Evolutionary conservation across 2,888 invertebrate genomes (phyloP), one percentile per base, ranked within the genome.

Genomic region (Lysandra coridon): DNA sequence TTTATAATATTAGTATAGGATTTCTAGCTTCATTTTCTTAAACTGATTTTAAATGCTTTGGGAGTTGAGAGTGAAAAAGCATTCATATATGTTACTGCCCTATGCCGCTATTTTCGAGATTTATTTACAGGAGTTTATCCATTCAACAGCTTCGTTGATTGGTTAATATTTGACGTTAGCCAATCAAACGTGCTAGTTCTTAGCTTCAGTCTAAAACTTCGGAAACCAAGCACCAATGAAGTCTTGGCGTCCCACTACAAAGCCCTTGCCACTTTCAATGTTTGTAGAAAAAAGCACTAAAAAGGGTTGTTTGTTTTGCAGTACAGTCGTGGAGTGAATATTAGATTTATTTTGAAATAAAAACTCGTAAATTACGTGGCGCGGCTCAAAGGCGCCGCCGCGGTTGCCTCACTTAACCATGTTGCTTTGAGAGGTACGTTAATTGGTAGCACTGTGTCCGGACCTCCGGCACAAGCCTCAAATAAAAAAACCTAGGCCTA

Each of bases 311-410:
- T 76, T 76, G 57, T 76, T 76, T 76, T 76, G 76, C 57, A 76
- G 78, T 79, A 77, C 64, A 57, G 76, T 74, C 78, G 64, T 60
- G 60, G 79, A 78, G 78, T 85, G 83, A 85, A 86, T 86, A 86
- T 90, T 88, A 89, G 87, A 88, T 86, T 83, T 86, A 85, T 85
- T 85, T 84, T 88, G 84, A 89, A 90, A 90, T 89, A 90, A 90
- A 89, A 90, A 85, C 85, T 87, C 85, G 84, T 83, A 83, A 84
- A 85, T 82, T 82, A 82, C 83, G 85, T 85, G 82, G 83, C 80
- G 85, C 82, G 87, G 85, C 88, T 91, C 86, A 92, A 91, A 92
- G 90, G 85, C 83, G 86, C 90, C 91, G 91, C 90, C 87, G 91
- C 90, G 87, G 83, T 85, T 84, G 85, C 85, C 84, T 85, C 86